Percentiles rank a stretch among this genome's conserved stretches.
phyloP scores from a whole-genome alignment of 2,113 vertebrate species.

The Erinaceus europaeus region DNA sequence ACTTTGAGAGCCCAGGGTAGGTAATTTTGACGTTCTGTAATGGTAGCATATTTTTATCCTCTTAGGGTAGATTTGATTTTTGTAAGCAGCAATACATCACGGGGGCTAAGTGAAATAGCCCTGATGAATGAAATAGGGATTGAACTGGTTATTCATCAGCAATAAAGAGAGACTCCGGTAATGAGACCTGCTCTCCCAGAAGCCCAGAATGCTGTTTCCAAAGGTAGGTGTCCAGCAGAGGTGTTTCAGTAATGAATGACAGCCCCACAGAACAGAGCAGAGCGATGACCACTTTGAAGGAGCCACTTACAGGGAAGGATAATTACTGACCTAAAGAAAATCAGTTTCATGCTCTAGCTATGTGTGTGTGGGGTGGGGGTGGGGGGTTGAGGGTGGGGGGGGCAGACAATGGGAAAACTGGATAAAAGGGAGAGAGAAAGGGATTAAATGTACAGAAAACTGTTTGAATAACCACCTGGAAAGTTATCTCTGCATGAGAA shows the following conservation, averaged over 20 bases:
- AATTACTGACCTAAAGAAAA: neutral
- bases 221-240: neutral
- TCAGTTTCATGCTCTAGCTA: neutral
- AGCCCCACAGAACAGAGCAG: neutral
- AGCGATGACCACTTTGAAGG: neutral
- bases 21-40: neutral
- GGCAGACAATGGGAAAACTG: too few species aligned
- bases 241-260: accelerated
- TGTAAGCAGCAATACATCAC: neutral
- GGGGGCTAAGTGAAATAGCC: neutral
- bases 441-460: neutral
- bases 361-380: neutral
- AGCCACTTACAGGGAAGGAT: neutral
- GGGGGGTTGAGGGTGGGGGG: neutral
- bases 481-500: constrained; percentile 28
- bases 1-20: neutral
- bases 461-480: constrained; percentile 20
- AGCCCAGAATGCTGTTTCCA: neutral
- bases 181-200: neutral
- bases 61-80: constrained; percentile 5
- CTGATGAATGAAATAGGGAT: neutral
- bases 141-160: neutral
- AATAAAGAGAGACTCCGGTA: neutral
- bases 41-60: constrained; percentile 28
- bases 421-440: neutral